Conservation (phyloP, 35 echinoderm and acorn worm species). For the Amphiura filiformis region DNA sequence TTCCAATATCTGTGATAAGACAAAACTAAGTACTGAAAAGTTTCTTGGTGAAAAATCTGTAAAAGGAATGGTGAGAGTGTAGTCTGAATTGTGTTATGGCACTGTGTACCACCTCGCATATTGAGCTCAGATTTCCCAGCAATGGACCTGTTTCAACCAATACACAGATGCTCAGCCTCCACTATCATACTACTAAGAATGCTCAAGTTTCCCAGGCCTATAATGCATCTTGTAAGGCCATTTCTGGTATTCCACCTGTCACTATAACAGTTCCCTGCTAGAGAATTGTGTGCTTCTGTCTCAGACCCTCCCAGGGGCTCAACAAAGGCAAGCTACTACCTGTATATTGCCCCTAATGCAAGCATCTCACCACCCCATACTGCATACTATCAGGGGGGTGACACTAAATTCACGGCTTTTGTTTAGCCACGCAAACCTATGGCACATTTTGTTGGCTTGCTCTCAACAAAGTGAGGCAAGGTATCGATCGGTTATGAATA, state of each 20-base stretch:
- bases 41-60: no score
- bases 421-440: no score
- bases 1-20: no score
- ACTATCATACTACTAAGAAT: not conserved
- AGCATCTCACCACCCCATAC: not conserved
- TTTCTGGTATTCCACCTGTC: not conserved
- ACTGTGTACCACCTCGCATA: not conserved
- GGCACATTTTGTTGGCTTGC: no score
- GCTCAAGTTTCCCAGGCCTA: not conserved
- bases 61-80: slow-evolving; percentile 21
- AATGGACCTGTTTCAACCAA: slow-evolving; percentile 2
- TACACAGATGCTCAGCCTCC: not conserved
- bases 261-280: not conserved
- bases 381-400: no score
- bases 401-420: no score
- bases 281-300: not conserved
- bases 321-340: not conserved
- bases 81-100: slow-evolving; percentile 9
- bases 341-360: not conserved
- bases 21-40: no score
- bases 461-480: no score
- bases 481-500: no score
- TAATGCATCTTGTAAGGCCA: not conserved
- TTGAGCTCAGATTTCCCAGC: not conserved
- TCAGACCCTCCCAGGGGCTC: slow-evolving; percentile 6